These are phyloP conservation scores for Trissolcus basalis DNA, from an alignment of 1,140 invertebrate species.

Conservation along the genomic window DNA sequence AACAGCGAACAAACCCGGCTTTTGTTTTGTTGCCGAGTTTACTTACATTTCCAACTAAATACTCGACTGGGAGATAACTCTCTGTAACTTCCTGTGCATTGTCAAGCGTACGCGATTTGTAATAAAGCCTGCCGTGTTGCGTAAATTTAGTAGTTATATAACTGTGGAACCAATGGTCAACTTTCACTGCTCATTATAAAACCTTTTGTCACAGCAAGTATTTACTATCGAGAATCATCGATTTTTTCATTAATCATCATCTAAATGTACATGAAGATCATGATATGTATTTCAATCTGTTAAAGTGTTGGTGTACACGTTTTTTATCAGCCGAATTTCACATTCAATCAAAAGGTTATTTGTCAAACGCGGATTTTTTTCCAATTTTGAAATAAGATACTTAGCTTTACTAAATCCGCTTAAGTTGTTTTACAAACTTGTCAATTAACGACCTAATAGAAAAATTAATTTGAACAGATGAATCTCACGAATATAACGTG, in stretches of 20 bases:
- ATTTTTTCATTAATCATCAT: constrained; percentile 1
- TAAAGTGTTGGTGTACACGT: constrained; percentile 11
- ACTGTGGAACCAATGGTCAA: constrained; percentile 27
- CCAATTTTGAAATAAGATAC: constrained; percentile 27
- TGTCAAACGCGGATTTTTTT: constrained; percentile 20
- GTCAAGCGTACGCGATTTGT: constrained; percentile 42
- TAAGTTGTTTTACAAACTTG: constrained; percentile 6
- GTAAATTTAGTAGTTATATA: constrained; percentile 50
- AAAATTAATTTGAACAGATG: neutral
- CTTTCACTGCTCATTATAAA: constrained; percentile 36
- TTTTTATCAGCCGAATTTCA: constrained; percentile 14
- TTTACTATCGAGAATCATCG: no score
- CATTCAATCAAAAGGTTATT: constrained; percentile 28
- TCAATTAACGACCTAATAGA: neutral
- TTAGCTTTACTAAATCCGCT: constrained; percentile 22
- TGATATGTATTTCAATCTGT: no score
- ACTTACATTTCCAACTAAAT: constrained; percentile 51
- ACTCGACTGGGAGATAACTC: constrained; percentile 40
- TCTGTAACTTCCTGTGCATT: constrained; percentile 40
- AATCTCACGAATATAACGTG: neutral
- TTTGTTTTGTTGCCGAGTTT: constrained; percentile 51
- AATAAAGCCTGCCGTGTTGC: constrained; percentile 35
- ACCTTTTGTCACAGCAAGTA: constrained; percentile 32
- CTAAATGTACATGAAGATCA: no score
- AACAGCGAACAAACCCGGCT: constrained; percentile 40